Evolutionary conservation across 2,888 invertebrate genomes (phyloP).

Genomic region (Drosophila austrosaltans): DNA sequence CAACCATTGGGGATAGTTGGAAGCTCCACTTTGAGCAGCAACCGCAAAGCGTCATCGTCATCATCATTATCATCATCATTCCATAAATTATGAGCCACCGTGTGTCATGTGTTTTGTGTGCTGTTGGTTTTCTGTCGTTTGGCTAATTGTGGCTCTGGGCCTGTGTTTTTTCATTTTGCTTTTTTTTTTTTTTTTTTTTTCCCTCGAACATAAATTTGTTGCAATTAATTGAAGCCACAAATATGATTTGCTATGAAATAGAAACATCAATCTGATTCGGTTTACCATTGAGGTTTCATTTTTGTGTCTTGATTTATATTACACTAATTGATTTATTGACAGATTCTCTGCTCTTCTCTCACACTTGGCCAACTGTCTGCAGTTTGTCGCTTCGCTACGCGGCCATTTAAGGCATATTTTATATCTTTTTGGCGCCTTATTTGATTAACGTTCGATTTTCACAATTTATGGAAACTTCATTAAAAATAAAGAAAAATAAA

Average conservation of each 20-base stretch:
- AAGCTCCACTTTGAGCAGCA: constrained; percentile 30
- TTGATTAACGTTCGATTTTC: constrained; percentile 75
- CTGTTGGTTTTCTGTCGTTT: constrained; percentile 70
- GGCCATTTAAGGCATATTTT: constrained; percentile 63
- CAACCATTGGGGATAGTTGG: constrained; percentile 38
- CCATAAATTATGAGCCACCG: constrained; percentile 60
- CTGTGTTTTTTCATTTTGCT: constrained; percentile 48
- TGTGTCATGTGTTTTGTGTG: constrained; percentile 32
- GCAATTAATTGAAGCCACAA: constrained; percentile 71
- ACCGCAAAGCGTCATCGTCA: constrained; percentile 36
- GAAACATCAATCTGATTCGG: constrained; percentile 60
- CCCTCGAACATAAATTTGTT: constrained; percentile 69
- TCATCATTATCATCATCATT: background rate
- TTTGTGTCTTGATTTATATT: constrained; percentile 63
- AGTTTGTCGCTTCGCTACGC: constrained; percentile 59
- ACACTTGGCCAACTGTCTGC: constrained; percentile 56
- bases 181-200: constrained; percentile 17
- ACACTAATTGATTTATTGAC: constrained; percentile 76
- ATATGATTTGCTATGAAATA: constrained; percentile 51
- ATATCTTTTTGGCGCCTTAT: constrained; percentile 59
- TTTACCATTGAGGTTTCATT: constrained; percentile 36
- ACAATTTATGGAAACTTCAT: constrained; percentile 76
- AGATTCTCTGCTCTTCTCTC: constrained; percentile 46
- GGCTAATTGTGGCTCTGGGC: constrained; percentile 76
- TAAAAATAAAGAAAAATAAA: constrained; percentile 43